Evolutionary conservation across 2,888 invertebrate species (phyloP), one percentile per base, ranked within the genome.

Genomic region (Cephonodes hylas): DNA sequence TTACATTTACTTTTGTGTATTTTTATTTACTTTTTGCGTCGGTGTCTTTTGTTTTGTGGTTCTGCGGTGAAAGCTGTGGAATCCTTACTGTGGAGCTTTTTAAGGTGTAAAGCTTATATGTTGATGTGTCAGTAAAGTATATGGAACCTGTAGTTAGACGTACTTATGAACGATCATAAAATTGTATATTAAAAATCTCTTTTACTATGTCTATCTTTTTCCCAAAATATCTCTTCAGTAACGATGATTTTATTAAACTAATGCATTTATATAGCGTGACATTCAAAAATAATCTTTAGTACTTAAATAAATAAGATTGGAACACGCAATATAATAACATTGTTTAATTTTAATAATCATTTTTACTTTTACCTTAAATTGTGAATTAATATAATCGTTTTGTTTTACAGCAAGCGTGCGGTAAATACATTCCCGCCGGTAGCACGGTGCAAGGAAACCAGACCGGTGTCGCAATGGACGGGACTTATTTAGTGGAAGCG

Each of bases 371-470:
- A 31, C 15, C 4, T 22, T 23, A 10, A 27, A 53, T 27, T 61
- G 38, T 13, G 22, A 53, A 59, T 63, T 68, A 38, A 70, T 60
- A 25, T 58, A 31, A 6, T 56, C 59, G 70, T 63, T 75, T 75
- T 71, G 68, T 67, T 73, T 93, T 91, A 82, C 94, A 96, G 94
- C 95, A 96, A 94, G 96, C 96, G 74, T 96, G 96, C 89, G 96
- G 96, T 81, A 96, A 96, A 92, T 96, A 96, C 93, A 96, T 96
- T 94, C 96, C 96, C 76, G 96, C 96, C 71, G 95, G 96, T 73
- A 95, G 96, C 82, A 96, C 96, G 74, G 95, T 95, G 80, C 96
- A 96, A 87, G 95, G 94, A 76, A 96, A 96, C 87, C 96, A 96
- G 92, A 96, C 95, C 64, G 96, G 96, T 77, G 96, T 95, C 73